These are phyloP conservation scores for Nibea coibor DNA, from an alignment of 2,113 vertebrate species.

Conservation along the genomic window DNA sequence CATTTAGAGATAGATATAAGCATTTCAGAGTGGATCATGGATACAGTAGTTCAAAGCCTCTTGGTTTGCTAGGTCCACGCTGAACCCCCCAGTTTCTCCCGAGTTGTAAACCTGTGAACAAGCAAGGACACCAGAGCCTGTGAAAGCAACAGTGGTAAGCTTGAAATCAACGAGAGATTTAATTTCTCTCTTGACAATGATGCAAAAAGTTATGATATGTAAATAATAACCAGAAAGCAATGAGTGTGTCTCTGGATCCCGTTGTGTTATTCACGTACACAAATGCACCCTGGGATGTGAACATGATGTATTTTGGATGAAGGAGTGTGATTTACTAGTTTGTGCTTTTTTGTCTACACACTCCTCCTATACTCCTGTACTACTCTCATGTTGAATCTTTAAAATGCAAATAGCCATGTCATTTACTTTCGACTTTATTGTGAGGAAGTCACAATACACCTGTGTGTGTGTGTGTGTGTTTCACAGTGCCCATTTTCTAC, in stretches of 20 bases:
- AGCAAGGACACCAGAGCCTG: slow-evolving; percentile 13
- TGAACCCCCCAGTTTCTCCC: slow-evolving; percentile 4
- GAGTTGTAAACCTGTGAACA: slow-evolving; percentile 24
- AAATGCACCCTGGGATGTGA: slow-evolving; percentile 35
- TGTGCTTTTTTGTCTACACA: slow-evolving; percentile 62
- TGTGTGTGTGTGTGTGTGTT: slow-evolving; percentile 23
- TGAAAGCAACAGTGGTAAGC: background rate
- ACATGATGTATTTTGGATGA: slow-evolving; percentile 32
- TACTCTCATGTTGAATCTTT: slow-evolving; percentile 49
- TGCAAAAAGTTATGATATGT: slow-evolving; percentile 71
- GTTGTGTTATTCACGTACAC: slow-evolving; percentile 11
- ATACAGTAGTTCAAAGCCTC: background rate
- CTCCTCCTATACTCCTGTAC: slow-evolving; percentile 44
- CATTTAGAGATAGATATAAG: slow-evolving; percentile 3
- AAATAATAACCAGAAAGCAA: slow-evolving; percentile 58
- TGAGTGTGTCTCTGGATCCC: slow-evolving; percentile 5
- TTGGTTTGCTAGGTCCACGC: slow-evolving; percentile 13
- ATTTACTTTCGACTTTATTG: slow-evolving; percentile 20
- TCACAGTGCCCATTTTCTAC: slow-evolving; percentile 49
- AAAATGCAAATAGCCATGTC: slow-evolving; percentile 41
- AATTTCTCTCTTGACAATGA: slow-evolving; percentile 47
- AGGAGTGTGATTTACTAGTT: slow-evolving; percentile 53
- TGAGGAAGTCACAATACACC: slow-evolving; percentile 31
- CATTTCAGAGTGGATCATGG: slow-evolving; percentile 11
- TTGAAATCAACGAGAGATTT: background rate